Evolutionary conservation across 2,113 vertebrate genomes (phyloP).

Genomic region (Cavia aperea): DNA sequence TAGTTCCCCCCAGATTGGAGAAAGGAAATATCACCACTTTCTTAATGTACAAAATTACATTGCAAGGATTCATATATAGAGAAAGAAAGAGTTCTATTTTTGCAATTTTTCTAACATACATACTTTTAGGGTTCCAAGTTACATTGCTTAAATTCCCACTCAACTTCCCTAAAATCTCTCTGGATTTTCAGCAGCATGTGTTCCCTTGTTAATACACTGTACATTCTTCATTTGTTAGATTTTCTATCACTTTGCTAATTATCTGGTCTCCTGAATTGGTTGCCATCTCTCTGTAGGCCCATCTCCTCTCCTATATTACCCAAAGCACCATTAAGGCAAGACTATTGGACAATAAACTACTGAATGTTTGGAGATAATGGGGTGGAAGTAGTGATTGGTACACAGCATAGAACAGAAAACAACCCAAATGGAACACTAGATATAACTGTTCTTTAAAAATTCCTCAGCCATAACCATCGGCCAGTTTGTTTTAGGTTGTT

Average conservation of each 20-base stretch:
- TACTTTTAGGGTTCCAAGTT: not conserved
- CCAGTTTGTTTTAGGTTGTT: not conserved
- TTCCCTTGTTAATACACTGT: not conserved
- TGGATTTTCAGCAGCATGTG: not conserved
- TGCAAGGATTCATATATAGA: not conserved
- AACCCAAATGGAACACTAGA: not conserved
- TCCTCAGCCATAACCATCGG: not conserved
- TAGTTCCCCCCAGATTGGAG: no score
- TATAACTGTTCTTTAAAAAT: not conserved
- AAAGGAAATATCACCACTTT: not conserved
- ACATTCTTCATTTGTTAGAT: not conserved
- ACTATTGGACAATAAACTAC: not conserved
- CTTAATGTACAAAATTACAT: not conserved
- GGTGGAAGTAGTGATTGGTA: not conserved
- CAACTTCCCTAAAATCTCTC: not conserved
- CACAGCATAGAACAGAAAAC: not conserved
- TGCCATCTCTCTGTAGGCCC: not conserved
- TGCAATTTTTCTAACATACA: not conserved
- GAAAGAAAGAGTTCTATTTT: not conserved
- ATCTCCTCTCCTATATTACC: not conserved
- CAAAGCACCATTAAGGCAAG: not conserved
- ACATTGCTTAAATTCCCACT: not conserved
- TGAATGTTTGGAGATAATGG: not conserved
- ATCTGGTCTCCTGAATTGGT: not conserved
- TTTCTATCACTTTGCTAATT: not conserved